Conservation (phyloP, 1,140 invertebrate species). For the Octopus bimaculoides region DNA sequence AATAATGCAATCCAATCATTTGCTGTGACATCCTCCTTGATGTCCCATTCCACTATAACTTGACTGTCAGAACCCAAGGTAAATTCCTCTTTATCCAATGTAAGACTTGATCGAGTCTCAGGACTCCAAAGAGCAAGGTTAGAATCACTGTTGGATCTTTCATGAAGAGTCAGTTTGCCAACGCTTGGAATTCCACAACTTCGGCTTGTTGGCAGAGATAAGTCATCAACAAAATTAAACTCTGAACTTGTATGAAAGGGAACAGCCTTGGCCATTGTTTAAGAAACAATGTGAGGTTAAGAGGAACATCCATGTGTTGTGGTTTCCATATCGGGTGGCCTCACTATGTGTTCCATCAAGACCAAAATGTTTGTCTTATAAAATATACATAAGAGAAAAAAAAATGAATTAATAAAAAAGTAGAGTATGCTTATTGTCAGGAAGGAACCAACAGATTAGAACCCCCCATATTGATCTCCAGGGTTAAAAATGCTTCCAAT, state of each 20-base stretch:
- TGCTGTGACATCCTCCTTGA: constrained; percentile 51
- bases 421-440: too few relatives aligned
- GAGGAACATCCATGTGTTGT: not conserved
- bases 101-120: constrained; percentile 36
- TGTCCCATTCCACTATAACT: constrained; percentile 54
- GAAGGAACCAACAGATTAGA: too few relatives aligned
- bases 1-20: constrained; percentile 58
- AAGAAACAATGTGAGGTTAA: constrained; percentile 9
- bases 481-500: too few relatives aligned
- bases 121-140: constrained; percentile 33
- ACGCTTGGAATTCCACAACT: constrained; percentile 20
- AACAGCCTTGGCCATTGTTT: constrained; percentile 30
- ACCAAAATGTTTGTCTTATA: too few relatives aligned
- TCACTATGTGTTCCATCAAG: not conserved
- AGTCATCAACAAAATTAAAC: constrained; percentile 40
- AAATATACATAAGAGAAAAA: too few relatives aligned
- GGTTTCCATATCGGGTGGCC: not conserved
- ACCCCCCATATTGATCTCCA: too few relatives aligned
- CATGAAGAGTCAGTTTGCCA: constrained; percentile 25
- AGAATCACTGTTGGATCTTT: constrained; percentile 46
- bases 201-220: constrained; percentile 36
- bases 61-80: constrained; percentile 24
- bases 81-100: constrained; percentile 29
- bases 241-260: constrained; percentile 21
- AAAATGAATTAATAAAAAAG: too few relatives aligned